phyloP scores from a whole-genome alignment of 2,113 vertebrate genomes.

The Elanoides forficatus region DNA sequence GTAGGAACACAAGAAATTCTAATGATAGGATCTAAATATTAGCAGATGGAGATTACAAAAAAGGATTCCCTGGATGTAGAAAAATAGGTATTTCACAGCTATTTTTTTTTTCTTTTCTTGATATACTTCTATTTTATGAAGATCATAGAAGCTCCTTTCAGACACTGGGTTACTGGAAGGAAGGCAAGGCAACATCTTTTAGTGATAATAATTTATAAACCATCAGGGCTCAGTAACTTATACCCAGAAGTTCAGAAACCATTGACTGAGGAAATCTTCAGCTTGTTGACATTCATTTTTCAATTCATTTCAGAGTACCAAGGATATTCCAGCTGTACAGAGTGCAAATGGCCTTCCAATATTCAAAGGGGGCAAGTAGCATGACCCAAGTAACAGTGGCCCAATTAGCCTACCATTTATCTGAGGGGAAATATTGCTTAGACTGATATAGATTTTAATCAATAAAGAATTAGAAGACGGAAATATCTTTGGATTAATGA shows the following conservation, averaged over 20 bases:
- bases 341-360: not conserved
- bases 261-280: not conserved
- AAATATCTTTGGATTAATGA: not conserved
- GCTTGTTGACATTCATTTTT: not conserved
- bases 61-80: not conserved
- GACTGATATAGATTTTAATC: not conserved
- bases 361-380: not conserved
- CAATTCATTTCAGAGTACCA: not conserved
- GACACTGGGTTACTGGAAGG: not conserved
- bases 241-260: not conserved
- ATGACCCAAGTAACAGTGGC: not conserved
- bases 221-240: not conserved
- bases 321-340: not conserved
- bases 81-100: not conserved
- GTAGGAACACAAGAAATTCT: not conserved
- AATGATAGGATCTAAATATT: not conserved
- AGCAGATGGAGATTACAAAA: not conserved
- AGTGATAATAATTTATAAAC: not conserved
- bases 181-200: not conserved
- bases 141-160: not conserved
- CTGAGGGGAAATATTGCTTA: not conserved
- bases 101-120: not conserved
- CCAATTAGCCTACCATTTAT: not conserved
- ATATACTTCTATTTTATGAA: not conserved
- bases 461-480: not conserved